Evolutionary conservation across 2,888 invertebrate species (phyloP).

Genomic region (Chrysolina oricalcia): DNA sequence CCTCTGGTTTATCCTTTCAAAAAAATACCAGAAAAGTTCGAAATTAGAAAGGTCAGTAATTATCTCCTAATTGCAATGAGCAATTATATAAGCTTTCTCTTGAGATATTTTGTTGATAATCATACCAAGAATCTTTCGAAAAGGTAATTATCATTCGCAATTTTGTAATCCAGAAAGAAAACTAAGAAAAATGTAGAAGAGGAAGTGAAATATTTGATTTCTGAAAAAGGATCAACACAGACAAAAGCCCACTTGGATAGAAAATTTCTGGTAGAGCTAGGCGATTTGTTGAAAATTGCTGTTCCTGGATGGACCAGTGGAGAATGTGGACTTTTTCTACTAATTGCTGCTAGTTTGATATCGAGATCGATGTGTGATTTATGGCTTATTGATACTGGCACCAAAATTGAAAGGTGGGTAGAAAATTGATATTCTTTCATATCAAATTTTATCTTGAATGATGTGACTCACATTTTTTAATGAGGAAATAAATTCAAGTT

Average conservation of each 20-base stretch:
- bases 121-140: not conserved
- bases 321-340: conserved; percentile 82
- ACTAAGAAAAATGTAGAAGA: conserved; percentile 76
- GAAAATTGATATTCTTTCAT: not conserved
- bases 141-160: conserved; percentile 45
- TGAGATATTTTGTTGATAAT: not conserved
- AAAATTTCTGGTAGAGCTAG: conserved; percentile 82
- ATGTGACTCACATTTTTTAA: too few relatives aligned
- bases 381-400: conserved; percentile 97
- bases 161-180: conserved; percentile 68
- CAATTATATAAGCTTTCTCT: conserved; percentile 23
- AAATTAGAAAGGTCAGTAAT: conserved; percentile 60
- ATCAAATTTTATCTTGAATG: too few relatives aligned
- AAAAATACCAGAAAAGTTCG: conserved; percentile 71
- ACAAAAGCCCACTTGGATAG: conserved; percentile 86
- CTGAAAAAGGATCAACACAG: conserved; percentile 77
- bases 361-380: conserved; percentile 95
- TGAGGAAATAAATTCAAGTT: too few relatives aligned
- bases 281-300: conserved; percentile 81
- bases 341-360: conserved; percentile 87
- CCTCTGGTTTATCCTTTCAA: conserved; percentile 75
- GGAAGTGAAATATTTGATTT: conserved; percentile 86
- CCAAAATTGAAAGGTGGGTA: conserved; percentile 89
- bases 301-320: conserved; percentile 86
- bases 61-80: conserved; percentile 32